phyloP scores from a whole-genome alignment of 2,113 vertebrate species.

The Pipra filicauda region DNA sequence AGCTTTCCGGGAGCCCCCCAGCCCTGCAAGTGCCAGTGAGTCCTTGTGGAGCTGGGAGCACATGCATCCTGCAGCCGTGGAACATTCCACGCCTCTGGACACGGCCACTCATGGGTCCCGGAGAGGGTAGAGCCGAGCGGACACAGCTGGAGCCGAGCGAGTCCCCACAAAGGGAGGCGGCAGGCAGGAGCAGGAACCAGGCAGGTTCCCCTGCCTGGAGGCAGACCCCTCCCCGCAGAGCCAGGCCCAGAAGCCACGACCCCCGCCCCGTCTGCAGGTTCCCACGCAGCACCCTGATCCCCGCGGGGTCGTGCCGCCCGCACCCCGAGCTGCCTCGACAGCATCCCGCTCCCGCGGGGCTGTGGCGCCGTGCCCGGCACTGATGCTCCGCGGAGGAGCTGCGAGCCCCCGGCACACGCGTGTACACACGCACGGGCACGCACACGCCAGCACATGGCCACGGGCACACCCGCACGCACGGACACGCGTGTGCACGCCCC shows the following conservation, averaged over 20 bases:
- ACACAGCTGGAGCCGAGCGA: accelerated
- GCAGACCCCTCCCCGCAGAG: not conserved
- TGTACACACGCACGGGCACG: not conserved
- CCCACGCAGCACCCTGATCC: not conserved
- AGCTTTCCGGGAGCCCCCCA: not conserved
- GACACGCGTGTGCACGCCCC: not conserved
- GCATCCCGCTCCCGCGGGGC: not conserved
- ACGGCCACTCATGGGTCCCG: not conserved
- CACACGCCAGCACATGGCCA: constrained; percentile 21
- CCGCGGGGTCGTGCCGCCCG: not conserved
- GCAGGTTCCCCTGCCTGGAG: too few relatives aligned
- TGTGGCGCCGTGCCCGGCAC: not conserved
- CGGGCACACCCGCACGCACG: constrained; percentile 2
- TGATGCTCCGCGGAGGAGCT: not conserved
- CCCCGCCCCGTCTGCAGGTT: not conserved
- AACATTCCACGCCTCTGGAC: not conserved
- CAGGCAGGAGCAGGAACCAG: not conserved
- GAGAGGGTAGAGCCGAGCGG: not conserved
- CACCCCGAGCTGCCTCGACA: not conserved
- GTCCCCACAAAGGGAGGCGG: not conserved
- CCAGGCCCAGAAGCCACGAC: not conserved
- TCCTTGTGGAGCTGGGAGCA: not conserved
- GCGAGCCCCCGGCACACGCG: not conserved
- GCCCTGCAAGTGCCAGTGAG: not conserved
- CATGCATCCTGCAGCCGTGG: accelerated